These are phyloP conservation scores for Thymallus thymallus DNA, from an alignment of 2,113 vertebrate genomes.

Conservation along the genomic window DNA sequence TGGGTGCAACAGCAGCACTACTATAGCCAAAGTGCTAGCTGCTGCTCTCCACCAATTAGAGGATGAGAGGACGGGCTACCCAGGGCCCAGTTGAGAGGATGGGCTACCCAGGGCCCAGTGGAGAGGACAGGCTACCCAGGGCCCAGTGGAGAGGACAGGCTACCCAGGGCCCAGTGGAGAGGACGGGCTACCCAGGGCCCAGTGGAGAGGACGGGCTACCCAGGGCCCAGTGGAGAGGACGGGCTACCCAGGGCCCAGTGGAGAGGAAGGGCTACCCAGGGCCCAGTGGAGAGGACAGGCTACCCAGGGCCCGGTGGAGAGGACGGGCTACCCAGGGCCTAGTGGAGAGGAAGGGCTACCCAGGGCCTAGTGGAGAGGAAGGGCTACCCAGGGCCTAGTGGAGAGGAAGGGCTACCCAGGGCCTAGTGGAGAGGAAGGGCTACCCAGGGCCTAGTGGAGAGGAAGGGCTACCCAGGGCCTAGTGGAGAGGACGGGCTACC, in stretches of 20 bases:
- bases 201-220: constrained; percentile 46
- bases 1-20: constrained; percentile 41
- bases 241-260: constrained; percentile 41
- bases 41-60: constrained; percentile 68
- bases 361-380: too few species aligned
- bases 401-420: constrained; percentile 46
- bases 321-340: constrained; percentile 42
- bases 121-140: constrained; percentile 44
- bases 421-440: constrained; percentile 52
- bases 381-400: constrained; percentile 49
- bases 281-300: too few species aligned
- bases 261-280: too few species aligned
- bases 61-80: constrained; percentile 53
- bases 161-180: constrained; percentile 53
- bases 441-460: too few species aligned
- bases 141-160: constrained; percentile 49
- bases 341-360: too few species aligned
- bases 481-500: constrained; percentile 49
- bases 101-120: constrained; percentile 41
- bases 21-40: too few species aligned
- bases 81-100: constrained; percentile 50
- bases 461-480: constrained; percentile 49
- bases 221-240: constrained; percentile 51
- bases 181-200: constrained; percentile 42
- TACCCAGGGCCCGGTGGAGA: constrained; percentile 53